Evolutionary conservation across 2,888 invertebrate genomes (phyloP).

Genomic region (Macrophya annulata): DNA sequence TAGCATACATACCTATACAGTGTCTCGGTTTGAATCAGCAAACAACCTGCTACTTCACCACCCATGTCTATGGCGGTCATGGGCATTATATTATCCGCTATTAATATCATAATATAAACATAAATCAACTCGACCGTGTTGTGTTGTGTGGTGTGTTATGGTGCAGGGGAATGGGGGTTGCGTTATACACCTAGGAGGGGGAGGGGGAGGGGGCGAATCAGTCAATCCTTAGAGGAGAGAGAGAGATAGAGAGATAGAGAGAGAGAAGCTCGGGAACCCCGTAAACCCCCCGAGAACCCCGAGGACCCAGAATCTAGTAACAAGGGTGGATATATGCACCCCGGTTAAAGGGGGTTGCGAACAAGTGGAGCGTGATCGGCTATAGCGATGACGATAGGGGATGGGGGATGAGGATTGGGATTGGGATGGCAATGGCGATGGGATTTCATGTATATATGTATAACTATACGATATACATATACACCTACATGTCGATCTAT

Average conservation of each 20-base stretch:
- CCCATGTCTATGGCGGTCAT: not conserved
- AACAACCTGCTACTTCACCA: slow-evolving; percentile 32
- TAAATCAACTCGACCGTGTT: slow-evolving; percentile 67
- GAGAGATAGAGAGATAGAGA: slow-evolving; percentile 51
- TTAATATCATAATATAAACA: slow-evolving; percentile 79
- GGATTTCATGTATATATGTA: not conserved
- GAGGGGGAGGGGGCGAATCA: slow-evolving; percentile 52
- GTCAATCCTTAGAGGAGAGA: slow-evolving; percentile 58
- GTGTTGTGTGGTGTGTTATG: slow-evolving; percentile 52
- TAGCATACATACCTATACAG: not conserved
- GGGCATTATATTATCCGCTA: slow-evolving; percentile 71
- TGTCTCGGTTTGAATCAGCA: not conserved
- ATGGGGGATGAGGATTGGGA: not conserved
- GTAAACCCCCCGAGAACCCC: not conserved
- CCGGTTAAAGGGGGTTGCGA: slow-evolving; percentile 25
- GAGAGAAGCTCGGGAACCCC: slow-evolving; percentile 35
- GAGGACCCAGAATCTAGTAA: slow-evolving; percentile 26
- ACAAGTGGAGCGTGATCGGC: slow-evolving; percentile 52
- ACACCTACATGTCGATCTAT: not conserved
- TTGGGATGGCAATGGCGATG: slow-evolving; percentile 12
- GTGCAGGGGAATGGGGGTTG: slow-evolving; percentile 55
- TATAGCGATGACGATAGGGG: slow-evolving; percentile 34
- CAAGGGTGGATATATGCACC: slow-evolving; percentile 28
- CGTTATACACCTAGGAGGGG: slow-evolving; percentile 49
- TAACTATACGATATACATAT: not conserved